phyloP scores from a whole-genome alignment of 1,140 invertebrate species.

The Octopus sinensis region DNA sequence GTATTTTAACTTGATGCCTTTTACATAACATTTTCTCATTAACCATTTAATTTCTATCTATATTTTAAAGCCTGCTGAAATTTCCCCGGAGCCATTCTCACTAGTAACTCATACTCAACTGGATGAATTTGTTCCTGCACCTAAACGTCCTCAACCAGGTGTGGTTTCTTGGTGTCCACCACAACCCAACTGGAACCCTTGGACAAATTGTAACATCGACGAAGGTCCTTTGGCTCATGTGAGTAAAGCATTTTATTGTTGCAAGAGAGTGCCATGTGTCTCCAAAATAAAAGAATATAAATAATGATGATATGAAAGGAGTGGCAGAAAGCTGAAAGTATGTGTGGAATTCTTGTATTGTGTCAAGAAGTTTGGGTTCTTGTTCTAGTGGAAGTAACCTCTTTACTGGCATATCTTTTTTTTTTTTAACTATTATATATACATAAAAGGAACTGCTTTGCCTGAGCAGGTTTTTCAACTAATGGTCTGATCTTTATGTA shows the following conservation, averaged over 20 bases:
- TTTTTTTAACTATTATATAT: too few species aligned
- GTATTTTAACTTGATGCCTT: neutral
- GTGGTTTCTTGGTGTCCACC: constrained; percentile 95
- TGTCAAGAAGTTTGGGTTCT: too few species aligned
- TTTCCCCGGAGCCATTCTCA: constrained; percentile 25
- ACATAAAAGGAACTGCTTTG: too few species aligned
- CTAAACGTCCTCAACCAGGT: constrained; percentile 63
- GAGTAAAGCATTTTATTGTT: constrained; percentile 17
- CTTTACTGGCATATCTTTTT: too few species aligned
- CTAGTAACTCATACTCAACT: constrained; percentile 49
- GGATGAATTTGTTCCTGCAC: constrained; percentile 63
- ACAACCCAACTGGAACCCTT: constrained; percentile 92
- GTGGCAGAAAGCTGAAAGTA: too few species aligned
- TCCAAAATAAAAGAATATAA: neutral
- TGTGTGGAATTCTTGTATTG: neutral
- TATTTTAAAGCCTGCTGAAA: constrained; percentile 1
- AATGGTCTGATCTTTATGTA: too few species aligned
- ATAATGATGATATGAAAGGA: too few species aligned
- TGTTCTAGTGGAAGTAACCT: too few species aligned
- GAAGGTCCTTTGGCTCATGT: constrained; percentile 81
- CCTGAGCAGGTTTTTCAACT: too few species aligned
- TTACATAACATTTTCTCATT: neutral
- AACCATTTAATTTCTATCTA: neutral
- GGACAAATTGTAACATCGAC: constrained; percentile 91
- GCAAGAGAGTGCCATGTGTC: neutral